A percentile compares a stretch with the other conserved stretches of the same genome.
These are phyloP conservation scores for Amphimallon solstitiale DNA, from an alignment of 2,888 invertebrate species.

Conservation along the genomic window DNA sequence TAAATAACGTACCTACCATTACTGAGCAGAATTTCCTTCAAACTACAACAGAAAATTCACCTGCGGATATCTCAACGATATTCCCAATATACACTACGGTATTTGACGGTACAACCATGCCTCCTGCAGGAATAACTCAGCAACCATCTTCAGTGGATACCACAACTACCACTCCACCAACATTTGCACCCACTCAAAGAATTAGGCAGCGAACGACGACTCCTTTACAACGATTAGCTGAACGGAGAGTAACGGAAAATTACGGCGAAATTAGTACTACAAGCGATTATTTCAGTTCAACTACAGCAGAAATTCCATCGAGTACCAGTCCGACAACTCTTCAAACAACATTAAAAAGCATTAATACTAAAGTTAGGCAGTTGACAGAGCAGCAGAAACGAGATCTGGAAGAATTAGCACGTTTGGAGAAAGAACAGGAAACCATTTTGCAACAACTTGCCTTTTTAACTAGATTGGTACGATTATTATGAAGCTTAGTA, in stretches of 20 bases:
- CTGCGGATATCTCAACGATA: conserved; percentile 14
- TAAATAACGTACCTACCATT: conserved; percentile 21
- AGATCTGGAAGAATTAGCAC: conserved; percentile 58
- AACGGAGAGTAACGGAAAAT: conserved; percentile 32
- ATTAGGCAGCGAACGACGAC: conserved; percentile 23
- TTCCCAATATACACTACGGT: conserved; percentile 38
- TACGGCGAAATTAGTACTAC: conserved; percentile 37
- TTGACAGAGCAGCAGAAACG: conserved; percentile 59
- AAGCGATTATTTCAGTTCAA: conserved; percentile 48
- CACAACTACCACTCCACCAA: conserved; percentile 31
- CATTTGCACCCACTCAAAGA: conserved; percentile 9
- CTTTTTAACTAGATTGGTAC: conserved; percentile 59
- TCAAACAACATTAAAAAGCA: conserved; percentile 48
- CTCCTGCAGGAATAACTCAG: conserved; percentile 36
- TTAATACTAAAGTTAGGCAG: conserved; percentile 51
- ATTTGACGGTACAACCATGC: conserved; percentile 29
- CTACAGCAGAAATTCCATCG: conserved; percentile 59
- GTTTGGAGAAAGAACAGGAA: conserved; percentile 60
- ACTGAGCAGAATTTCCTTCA: conserved; percentile 10
- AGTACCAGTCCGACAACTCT: conserved; percentile 26
- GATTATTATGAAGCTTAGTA: conserved; percentile 13
- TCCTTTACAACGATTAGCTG: conserved; percentile 25
- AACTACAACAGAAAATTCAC: conserved; percentile 8
- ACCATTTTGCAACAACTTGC: conserved; percentile 60
- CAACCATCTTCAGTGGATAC: conserved; percentile 34